Base-by-base conservation (phyloP, 2,888 invertebrate genomes). In the Catocala nupta region DNA sequence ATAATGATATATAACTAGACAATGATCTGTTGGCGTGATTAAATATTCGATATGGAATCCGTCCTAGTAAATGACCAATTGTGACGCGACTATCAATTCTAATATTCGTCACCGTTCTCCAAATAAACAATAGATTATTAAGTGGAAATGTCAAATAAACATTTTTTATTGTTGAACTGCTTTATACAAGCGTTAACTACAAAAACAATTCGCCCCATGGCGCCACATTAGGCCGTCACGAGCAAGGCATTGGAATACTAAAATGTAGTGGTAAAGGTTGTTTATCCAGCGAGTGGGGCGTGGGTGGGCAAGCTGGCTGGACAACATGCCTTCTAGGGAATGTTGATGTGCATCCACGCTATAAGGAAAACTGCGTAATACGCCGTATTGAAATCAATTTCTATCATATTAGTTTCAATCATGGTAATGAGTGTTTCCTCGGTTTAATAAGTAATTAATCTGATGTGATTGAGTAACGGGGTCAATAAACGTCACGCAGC, bases 321-420 rank as follows among this genome's bases (percentile, higher is more conserved):
- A 79, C 90, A 77, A 87, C 87, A 78, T 86, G 82, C 93, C 93
- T 85, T 93, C 74, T 92, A 93, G 85, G 93, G 93, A 90, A 93
- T 88, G 88, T 91, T 87, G 92, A 74, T 82, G 81, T 84, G 84
- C 83, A 89, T 87, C 86, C 89, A 82, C 81, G 81, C 68, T 77
- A 78, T 82, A 81, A 83, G 86, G 85, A 85, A 88, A 87, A 82
- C 80, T 75, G 74, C 73, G 73, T 78, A 81, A 80, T 73, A 61
- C 55, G 55, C 49, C 33, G 49, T 55, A 60, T 66, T 50, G 54
- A 42, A 67, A 59, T 56, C 48, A 53, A 55, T 49, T 57, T 63
- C 60, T 52, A 50, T 42, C 51, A 42, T 60, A 54, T 61, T 62
- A 57, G 57, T 63, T 71, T 53, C 47, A 59, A 69, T 68, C 59